Conservation (phyloP, 1,140 invertebrate species). For the Trinorchestia longiramus region DNA sequence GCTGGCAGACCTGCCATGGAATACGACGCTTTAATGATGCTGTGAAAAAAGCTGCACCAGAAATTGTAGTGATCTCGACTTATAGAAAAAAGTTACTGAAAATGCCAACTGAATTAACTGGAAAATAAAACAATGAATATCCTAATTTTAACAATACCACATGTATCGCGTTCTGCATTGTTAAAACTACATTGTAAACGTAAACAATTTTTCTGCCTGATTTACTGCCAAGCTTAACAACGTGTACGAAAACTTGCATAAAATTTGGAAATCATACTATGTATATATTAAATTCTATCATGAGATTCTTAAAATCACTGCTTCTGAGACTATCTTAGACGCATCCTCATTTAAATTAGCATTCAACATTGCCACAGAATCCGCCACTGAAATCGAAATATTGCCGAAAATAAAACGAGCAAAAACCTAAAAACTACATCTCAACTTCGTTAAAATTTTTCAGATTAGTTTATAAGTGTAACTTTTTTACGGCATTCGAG, state of each 20-base stretch:
- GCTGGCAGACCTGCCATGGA: neutral
- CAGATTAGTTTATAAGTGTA: neutral
- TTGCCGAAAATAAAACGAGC: neutral
- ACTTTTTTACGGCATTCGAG: neutral
- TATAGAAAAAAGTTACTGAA: neutral
- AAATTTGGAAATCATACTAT: no score
- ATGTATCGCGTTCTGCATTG: no score
- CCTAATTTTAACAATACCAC: neutral
- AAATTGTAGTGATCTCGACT: neutral
- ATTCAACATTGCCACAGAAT: neutral
- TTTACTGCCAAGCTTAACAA: no score
- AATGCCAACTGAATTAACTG: neutral
- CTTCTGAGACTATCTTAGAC: neutral
- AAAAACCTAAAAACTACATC: neutral
- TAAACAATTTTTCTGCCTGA: no score
- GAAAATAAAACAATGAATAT: neutral
- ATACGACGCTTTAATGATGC: neutral
- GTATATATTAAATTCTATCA: no score
- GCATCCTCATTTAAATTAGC: neutral
- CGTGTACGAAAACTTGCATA: no score
- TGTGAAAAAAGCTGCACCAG: neutral
- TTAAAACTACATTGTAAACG: no score
- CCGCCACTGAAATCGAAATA: neutral
- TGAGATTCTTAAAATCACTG: no score
- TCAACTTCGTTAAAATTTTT: neutral